Evolutionary conservation across 2,113 vertebrate species (phyloP), one percentile per base, ranked within the genome.

Genomic region (Alexandromys fortis): DNA sequence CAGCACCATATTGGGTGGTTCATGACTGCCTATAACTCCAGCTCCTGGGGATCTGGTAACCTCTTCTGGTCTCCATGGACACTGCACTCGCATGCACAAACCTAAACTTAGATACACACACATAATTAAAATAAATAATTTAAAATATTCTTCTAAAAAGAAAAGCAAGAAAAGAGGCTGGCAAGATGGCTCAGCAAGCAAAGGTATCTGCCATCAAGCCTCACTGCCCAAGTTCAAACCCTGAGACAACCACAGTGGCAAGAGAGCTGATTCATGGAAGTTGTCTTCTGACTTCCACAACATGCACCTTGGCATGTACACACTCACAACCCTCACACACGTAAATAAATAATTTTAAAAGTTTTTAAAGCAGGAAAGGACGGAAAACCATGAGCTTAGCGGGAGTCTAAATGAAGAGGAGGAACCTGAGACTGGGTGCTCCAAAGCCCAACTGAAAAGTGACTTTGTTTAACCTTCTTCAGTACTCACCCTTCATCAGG

Each of bases 401-500:
- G 3, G 21, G 38, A 94, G 38, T 86, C 45, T 58, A 5, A 73
- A 26, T 35, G 55, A 38, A 79, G 42, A 28, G 47, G 2, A 90
- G 68, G 81, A 92, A 67, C 19, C 86, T 3, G 5, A 93, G 35
- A 72, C 8, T 76, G 16, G 52, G 10, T 45, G 61, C 3, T 75
- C 1, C 2, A 30, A 93, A 94, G 85, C 96, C 30, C 82, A 97
- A 77, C 72, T 38, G 61, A 6, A 75, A 63, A 28, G n/a, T 61
- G 4, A 65, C 33, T 94, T 79, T 91, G 24, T 11, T 35, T 85
- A 79, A 30, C 30, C 10, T 35, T 58, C 13, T 7, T 4, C 52
- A n/a, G 6, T n/a, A 88, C 6, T 92, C 42, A 58, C 58, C 35
- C 38, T 77, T 89, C 76, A 82, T 83, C 45, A 49, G 58, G 45